phyloP scores from a whole-genome alignment of 2,888 invertebrate genomes.

The Tipula confusa region DNA sequence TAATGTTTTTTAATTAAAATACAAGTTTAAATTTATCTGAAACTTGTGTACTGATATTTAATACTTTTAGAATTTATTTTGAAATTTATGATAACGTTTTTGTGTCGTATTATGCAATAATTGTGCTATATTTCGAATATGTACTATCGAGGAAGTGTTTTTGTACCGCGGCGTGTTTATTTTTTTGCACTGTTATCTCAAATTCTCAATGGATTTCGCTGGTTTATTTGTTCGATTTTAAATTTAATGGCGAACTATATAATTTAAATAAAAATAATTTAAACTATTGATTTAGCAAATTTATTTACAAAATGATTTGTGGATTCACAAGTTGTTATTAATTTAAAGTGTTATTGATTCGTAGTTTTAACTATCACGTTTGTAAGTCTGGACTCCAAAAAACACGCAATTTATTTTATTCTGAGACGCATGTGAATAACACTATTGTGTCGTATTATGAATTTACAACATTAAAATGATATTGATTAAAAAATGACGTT shows the following conservation, averaged over 20 bases:
- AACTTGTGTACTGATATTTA: neutral
- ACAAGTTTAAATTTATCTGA: neutral
- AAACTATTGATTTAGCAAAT: neutral
- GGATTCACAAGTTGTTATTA: too few relatives aligned
- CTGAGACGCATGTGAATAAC: too few relatives aligned
- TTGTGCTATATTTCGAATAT: too few relatives aligned
- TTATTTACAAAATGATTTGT: too few relatives aligned
- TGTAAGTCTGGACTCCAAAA: too few relatives aligned
- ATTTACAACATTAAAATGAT: too few relatives aligned
- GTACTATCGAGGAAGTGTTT: neutral
- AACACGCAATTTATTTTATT: too few relatives aligned
- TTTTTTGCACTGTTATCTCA: neutral
- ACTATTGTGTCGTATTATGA: too few relatives aligned
- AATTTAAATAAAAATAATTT: neutral
- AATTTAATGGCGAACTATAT: neutral
- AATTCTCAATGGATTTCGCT: neutral
- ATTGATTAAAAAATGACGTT: too few relatives aligned
- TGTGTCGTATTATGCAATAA: neutral
- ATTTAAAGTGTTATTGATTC: too few relatives aligned
- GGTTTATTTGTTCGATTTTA: neutral
- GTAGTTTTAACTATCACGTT: too few relatives aligned
- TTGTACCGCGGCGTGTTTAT: neutral
- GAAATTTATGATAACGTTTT: neutral
- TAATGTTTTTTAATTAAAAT: neutral
- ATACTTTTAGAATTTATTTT: neutral